Evolutionary conservation across 2,113 vertebrate genomes (phyloP).

Genomic region (Anthoscopus minutus): DNA sequence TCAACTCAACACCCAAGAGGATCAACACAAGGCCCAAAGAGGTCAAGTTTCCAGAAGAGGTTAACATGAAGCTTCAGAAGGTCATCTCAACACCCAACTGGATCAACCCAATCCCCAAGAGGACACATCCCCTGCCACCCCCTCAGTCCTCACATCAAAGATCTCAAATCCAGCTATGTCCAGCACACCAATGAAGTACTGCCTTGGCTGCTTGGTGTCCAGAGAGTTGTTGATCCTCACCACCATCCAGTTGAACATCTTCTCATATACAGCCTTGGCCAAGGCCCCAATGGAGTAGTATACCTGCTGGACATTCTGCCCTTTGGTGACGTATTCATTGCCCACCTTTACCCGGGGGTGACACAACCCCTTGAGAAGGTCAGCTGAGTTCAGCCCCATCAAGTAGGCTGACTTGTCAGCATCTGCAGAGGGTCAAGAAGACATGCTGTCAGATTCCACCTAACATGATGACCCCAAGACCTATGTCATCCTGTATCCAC

Average conservation of each 20-base stretch:
- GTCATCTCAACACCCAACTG: background rate
- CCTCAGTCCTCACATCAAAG: conserved; percentile 58
- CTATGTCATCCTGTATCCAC: rapidly evolving
- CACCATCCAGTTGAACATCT: conserved; percentile 88
- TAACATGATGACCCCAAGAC: background rate
- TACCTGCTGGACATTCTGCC: conserved; percentile 87
- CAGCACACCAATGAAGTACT: conserved; percentile 88
- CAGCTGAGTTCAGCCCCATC: conserved; percentile 84
- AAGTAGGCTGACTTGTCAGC: conserved; percentile 81
- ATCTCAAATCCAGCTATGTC: conserved; percentile 80
- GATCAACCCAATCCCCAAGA: background rate
- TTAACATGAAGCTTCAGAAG: background rate
- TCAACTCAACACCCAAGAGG: background rate
- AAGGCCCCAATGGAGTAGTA: conserved; percentile 78
- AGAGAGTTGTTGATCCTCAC: conserved; percentile 75
- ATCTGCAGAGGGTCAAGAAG: conserved; percentile 32
- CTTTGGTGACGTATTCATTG: conserved; percentile 86
- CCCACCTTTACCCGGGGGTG: conserved; percentile 82
- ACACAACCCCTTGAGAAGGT: conserved; percentile 80
- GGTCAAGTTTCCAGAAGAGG: background rate
- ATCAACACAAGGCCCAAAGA: background rate
- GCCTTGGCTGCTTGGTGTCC: conserved; percentile 81
- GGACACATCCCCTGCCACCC: background rate
- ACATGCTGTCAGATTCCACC: background rate
- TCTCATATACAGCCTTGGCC: conserved; percentile 85